phyloP scores from a whole-genome alignment of 2,113 vertebrate species.

The Peromyscus maniculatus region DNA sequence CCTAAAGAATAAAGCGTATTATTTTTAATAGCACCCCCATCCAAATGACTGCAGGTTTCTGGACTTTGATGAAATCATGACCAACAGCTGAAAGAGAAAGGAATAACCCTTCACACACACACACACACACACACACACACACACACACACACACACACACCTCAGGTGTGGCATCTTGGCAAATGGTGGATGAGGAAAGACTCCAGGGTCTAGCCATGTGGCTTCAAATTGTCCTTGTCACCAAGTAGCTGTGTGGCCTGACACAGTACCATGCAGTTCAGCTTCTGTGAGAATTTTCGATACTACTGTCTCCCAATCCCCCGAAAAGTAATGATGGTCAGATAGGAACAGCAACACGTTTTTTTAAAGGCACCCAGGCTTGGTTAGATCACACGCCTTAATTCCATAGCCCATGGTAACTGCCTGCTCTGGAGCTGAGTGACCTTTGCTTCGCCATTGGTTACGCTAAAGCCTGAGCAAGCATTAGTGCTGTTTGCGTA shows the following conservation, averaged over 20 bases:
- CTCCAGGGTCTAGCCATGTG: background rate
- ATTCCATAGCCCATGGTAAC: background rate
- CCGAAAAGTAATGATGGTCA: background rate
- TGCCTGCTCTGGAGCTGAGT: background rate
- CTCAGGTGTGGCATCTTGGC: background rate
- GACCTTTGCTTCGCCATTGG: background rate
- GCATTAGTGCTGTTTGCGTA: background rate
- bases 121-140: background rate
- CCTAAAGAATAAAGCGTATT: background rate
- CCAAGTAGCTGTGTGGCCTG: background rate
- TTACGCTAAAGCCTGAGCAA: background rate
- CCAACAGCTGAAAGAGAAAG: background rate
- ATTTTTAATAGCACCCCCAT: background rate
- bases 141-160: background rate
- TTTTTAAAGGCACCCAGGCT: background rate
- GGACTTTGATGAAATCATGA: background rate
- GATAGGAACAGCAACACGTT: background rate
- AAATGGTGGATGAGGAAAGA: background rate
- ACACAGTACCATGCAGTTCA: background rate
- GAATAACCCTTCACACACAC: background rate
- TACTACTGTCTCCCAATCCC: background rate
- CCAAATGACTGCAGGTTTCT: background rate
- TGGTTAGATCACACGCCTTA: background rate
- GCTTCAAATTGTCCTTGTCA: background rate
- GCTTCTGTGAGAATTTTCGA: background rate